Conservation (phyloP, 2,888 invertebrate species). For the Dryadula phaetusa region DNA sequence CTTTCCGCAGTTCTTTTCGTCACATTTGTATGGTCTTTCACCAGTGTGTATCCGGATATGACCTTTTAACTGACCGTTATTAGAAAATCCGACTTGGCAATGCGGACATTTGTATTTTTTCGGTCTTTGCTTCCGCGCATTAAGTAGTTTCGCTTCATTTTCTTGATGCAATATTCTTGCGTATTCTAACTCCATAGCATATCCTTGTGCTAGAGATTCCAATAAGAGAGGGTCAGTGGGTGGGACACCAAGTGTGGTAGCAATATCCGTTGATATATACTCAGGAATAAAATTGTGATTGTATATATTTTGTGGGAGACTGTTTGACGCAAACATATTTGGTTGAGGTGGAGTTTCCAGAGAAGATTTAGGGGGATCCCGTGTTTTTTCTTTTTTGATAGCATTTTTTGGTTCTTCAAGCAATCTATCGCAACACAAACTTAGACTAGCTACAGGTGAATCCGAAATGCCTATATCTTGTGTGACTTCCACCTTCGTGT, state of each 20-base stretch:
- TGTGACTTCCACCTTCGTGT: slow-evolving; percentile 33
- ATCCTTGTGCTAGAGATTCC: slow-evolving; percentile 80
- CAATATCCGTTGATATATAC: slow-evolving; percentile 73
- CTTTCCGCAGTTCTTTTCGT: slow-evolving; percentile 93
- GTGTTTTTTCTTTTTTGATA: slow-evolving; percentile 48
- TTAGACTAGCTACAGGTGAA: slow-evolving; percentile 72
- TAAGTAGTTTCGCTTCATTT: slow-evolving; percentile 87
- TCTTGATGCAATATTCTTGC: slow-evolving; percentile 88
- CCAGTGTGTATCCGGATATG: slow-evolving; percentile 96
- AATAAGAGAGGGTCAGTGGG: slow-evolving; percentile 77
- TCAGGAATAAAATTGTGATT: slow-evolving; percentile 64
- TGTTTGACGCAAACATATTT: slow-evolving; percentile 29
- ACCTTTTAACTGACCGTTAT: slow-evolving; percentile 95
- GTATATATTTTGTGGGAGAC: slow-evolving; percentile 51
- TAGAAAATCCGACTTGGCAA: slow-evolving; percentile 96
- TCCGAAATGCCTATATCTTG: slow-evolving; percentile 46
- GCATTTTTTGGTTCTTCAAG: slow-evolving; percentile 58
- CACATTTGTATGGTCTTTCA: slow-evolving; percentile 95
- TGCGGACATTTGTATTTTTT: slow-evolving; percentile 96
- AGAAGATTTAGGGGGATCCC: slow-evolving; percentile 40
- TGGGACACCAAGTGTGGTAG: slow-evolving; percentile 76
- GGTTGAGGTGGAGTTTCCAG: slow-evolving; percentile 40
- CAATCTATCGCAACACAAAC: slow-evolving; percentile 70
- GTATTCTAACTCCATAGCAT: slow-evolving; percentile 88
- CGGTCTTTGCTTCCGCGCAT: slow-evolving; percentile 90